Evolutionary conservation across 2,797 vertebrate genomes (phyloP).

Genomic region (Philypnodon macrostomus): DNA sequence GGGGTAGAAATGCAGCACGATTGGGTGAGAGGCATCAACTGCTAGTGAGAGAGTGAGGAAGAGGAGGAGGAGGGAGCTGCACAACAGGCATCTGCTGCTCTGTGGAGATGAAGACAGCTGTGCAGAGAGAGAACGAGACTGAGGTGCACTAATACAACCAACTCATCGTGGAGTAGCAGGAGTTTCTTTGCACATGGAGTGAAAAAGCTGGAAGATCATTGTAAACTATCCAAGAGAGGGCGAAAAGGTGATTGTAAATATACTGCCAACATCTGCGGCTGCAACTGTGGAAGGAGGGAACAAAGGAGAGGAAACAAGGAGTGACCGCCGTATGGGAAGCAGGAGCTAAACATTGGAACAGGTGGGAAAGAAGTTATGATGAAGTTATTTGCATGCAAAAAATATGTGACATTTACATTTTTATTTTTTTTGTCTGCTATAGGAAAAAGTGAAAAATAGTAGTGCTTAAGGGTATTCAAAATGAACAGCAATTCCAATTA

Average conservation of each 20-base stretch:
- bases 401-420: too few species aligned
- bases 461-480: not conserved
- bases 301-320: slow-evolving; percentile 45
- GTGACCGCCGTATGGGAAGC: slow-evolving; percentile 32
- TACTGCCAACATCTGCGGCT: slow-evolving; percentile 25
- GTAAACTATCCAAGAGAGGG: slow-evolving; percentile 9
- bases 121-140: slow-evolving; percentile 76
- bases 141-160: slow-evolving; percentile 45
- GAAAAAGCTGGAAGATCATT: slow-evolving; percentile 2
- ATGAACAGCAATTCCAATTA: not conserved
- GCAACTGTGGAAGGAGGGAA: slow-evolving; percentile 32
- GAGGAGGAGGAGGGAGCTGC: slow-evolving; percentile 16
- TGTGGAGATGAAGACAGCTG: slow-evolving; percentile 75
- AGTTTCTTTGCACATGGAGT: slow-evolving; percentile 34
- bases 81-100: slow-evolving; percentile 27
- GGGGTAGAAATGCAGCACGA: slow-evolving; percentile 25
- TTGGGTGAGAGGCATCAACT: slow-evolving; percentile 37
- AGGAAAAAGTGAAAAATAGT: too few species aligned
- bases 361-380: too few species aligned
- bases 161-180: slow-evolving; percentile 14
- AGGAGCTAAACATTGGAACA: slow-evolving; percentile 26
- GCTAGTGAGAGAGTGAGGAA: slow-evolving; percentile 18
- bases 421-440: too few species aligned
- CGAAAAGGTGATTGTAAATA: slow-evolving; percentile 18
- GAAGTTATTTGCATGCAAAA: too few species aligned